These are phyloP conservation scores for Sebastes paucispinis DNA, from an alignment of 2,797 vertebrate genomes.

Conservation along the genomic window DNA sequence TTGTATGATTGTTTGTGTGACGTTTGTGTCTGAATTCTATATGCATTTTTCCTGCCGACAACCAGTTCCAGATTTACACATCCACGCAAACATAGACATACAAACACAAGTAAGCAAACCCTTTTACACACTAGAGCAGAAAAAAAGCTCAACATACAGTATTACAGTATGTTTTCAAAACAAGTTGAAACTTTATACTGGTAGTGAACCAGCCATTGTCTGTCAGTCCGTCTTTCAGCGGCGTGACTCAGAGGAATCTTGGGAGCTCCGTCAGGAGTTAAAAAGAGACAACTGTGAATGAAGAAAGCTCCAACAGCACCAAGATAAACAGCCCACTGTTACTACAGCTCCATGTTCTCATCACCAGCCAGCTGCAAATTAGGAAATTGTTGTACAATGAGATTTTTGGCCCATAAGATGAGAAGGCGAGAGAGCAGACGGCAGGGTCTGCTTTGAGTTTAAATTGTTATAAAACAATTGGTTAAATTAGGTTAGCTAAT, in stretches of 20 bases:
- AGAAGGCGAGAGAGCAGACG: constrained; percentile 5
- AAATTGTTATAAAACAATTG: constrained; percentile 6
- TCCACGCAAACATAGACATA: neutral
- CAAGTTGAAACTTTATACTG: constrained; percentile 1
- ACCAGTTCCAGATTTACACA: constrained; percentile 46
- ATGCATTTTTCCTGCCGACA: constrained; percentile 31
- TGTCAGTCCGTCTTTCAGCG: constrained; percentile 32
- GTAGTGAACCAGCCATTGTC: constrained; percentile 23
- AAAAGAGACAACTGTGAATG: constrained; percentile 72
- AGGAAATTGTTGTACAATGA: constrained; percentile 57
- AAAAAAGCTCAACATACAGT: neutral
- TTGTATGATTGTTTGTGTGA: constrained; percentile 45
- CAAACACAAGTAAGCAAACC: neutral
- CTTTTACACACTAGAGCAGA: neutral
- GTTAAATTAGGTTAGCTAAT: constrained; percentile 3
- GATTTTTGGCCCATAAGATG: constrained; percentile 17
- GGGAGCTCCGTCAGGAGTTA: constrained; percentile 51
- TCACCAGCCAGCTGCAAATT: constrained; percentile 60
- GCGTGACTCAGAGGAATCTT: constrained; percentile 50
- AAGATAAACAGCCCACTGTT: constrained; percentile 70
- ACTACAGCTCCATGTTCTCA: constrained; percentile 58
- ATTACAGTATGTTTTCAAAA: constrained; percentile 2
- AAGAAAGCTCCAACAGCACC: constrained; percentile 59
- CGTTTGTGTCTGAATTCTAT: constrained; percentile 35
- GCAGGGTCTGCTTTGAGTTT: constrained; percentile 6